These are phyloP conservation scores for Apostichopus leukothele DNA, from an alignment of 53 echinoderm and acorn worm genomes.

Conservation along the genomic window DNA sequence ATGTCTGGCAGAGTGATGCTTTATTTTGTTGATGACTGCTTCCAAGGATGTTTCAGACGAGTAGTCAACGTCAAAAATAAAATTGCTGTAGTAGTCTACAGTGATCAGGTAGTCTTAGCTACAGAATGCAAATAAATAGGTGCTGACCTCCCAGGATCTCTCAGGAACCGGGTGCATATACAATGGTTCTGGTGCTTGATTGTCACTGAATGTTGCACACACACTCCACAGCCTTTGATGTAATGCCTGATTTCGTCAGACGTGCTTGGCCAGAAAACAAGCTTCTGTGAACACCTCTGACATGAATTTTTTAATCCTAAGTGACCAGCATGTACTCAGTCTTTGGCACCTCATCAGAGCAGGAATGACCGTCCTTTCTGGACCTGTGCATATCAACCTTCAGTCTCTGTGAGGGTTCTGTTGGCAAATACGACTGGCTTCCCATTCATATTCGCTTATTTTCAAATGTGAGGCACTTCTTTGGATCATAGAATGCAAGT, in stretches of 20 bases:
- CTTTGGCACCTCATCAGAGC: conserved; percentile 19
- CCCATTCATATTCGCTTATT: conserved; percentile 50
- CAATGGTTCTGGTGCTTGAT: conserved; percentile 56
- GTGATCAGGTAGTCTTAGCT: conserved; percentile 47
- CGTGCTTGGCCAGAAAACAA: conserved; percentile 62
- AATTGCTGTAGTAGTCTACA: conserved; percentile 64
- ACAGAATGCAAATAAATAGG: conserved; percentile 41
- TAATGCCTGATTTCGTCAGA: conserved; percentile 53
- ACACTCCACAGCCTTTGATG: conserved; percentile 55
- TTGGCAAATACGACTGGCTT: no score
- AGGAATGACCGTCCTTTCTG: conserved; percentile 48
- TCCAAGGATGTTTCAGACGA: conserved; percentile 21
- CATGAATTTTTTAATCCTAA: conserved; percentile 53
- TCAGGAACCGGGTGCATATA: conserved; percentile 38
- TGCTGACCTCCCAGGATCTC: conserved; percentile 57
- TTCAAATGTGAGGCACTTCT: conserved; percentile 51
- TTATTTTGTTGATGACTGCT: conserved; percentile 41
- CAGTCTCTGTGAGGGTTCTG: no score
- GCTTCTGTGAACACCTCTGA: conserved; percentile 51
- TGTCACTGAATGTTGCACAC: conserved; percentile 33
- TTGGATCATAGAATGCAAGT: conserved; percentile 56
- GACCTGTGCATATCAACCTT: no score
- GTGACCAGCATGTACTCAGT: conserved; percentile 59
- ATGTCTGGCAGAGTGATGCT: conserved; percentile 37
- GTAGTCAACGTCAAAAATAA: conserved; percentile 59